These are phyloP conservation scores for Chironomus striatipennis DNA, from an alignment of 1,140 invertebrate species.

Conservation along the genomic window DNA sequence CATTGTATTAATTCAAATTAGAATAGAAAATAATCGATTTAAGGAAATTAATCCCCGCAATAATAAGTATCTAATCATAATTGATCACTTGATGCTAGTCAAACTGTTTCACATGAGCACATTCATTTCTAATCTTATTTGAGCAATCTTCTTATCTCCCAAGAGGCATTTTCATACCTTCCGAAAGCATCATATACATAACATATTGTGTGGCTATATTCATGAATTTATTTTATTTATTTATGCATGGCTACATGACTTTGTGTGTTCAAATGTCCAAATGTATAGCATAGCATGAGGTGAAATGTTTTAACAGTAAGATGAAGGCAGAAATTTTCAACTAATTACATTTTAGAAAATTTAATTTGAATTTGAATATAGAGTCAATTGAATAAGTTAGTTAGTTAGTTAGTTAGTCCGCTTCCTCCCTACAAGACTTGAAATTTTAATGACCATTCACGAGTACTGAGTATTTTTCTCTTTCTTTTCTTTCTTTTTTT, in stretches of 20 bases:
- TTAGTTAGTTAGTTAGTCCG: background rate
- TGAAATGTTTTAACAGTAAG: background rate
- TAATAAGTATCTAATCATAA: conserved; percentile 15
- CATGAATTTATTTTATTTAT: too few species aligned
- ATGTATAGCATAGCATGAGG: background rate
- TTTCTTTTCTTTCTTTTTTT: background rate
- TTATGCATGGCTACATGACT: too few species aligned
- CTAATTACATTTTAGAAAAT: conserved; percentile 4
- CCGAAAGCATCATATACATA: too few species aligned
- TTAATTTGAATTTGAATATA: background rate
- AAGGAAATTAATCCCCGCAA: conserved; percentile 3
- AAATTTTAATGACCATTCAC: background rate
- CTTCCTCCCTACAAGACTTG: background rate
- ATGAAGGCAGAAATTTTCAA: background rate
- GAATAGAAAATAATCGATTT: conserved; percentile 14
- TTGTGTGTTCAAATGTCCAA: too few species aligned
- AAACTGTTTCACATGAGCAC: background rate
- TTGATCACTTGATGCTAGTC: conserved; percentile 12
- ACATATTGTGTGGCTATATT: too few species aligned
- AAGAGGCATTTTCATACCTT: background rate
- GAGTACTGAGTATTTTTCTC: conserved; percentile 3
- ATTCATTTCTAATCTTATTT: conserved; percentile 13
- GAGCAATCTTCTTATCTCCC: conserved; percentile 11
- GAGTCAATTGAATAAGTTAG: background rate
- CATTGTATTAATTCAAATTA: conserved; percentile 14